Evolutionary conservation across 2,888 invertebrate species (phyloP).

Genomic region (Bursaphelenchus okinawaensis): DNA sequence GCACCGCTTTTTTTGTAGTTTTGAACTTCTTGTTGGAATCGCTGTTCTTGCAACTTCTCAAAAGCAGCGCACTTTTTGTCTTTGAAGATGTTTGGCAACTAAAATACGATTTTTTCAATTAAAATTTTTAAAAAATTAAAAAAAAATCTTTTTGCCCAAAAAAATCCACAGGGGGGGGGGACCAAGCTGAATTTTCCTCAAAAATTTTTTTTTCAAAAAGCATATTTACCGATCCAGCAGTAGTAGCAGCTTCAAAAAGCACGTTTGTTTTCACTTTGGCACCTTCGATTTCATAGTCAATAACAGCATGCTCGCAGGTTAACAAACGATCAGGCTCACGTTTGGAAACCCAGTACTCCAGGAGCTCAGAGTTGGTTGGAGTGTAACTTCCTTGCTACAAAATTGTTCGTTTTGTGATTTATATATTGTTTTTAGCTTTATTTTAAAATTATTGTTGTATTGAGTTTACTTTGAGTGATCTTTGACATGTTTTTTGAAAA

Average conservation of each 20-base stretch:
- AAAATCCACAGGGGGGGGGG: too few relatives aligned
- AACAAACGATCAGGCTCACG: conserved; percentile 53
- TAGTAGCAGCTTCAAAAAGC: conserved; percentile 55
- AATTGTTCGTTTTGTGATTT: too few relatives aligned
- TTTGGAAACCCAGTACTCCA: conserved; percentile 57
- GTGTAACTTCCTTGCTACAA: conserved; percentile 56
- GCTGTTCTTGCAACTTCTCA: conserved; percentile 50
- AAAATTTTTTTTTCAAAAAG: too few relatives aligned
- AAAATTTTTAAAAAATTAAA: too few relatives aligned
- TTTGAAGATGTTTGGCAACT: conserved; percentile 56
- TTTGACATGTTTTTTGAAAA: too few relatives aligned
- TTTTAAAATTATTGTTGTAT: too few relatives aligned
- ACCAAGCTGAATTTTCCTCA: conserved; percentile 7
- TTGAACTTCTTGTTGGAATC: conserved; percentile 54
- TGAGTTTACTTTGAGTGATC: too few relatives aligned
- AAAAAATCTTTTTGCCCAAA: too few relatives aligned
- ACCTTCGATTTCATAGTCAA: conserved; percentile 57
- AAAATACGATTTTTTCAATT: conserved; percentile 3
- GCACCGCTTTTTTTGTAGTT: conserved; percentile 47
- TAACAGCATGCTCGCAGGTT: conserved; percentile 55
- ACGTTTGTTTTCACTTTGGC: conserved; percentile 56
- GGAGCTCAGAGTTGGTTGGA: conserved; percentile 54
- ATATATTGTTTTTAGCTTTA: too few relatives aligned
- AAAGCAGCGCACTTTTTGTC: conserved; percentile 56
- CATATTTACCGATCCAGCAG: conserved; percentile 45